A percentile compares a stretch with the other conserved stretches of the same genome.
Evolutionary conservation across 1,140 invertebrate species (phyloP).

Genomic region (Drosophila tristis): DNA sequence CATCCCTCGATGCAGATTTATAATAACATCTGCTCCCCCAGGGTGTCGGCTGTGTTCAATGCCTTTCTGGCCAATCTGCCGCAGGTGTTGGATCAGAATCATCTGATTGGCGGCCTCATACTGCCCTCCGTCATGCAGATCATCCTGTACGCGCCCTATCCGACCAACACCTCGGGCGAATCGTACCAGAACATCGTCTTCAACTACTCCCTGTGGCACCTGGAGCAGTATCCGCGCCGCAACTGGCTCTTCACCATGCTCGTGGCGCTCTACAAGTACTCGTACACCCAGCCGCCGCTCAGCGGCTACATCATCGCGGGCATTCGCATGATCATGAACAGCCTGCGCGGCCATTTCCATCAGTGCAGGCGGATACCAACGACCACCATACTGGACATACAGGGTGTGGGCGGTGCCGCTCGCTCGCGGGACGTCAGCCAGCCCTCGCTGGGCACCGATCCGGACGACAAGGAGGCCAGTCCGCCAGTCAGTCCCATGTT

Average conservation of each 20-base stretch:
- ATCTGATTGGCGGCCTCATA: slow-evolving; percentile 94
- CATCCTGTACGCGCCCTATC: slow-evolving; percentile 94
- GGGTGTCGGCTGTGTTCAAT: slow-evolving; percentile 95
- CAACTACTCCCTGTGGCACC: slow-evolving; percentile 93
- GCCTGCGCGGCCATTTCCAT: slow-evolving; percentile 95
- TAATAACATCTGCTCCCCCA: slow-evolving; percentile 58
- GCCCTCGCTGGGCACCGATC: slow-evolving; percentile 89
- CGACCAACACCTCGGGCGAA: slow-evolving; percentile 83
- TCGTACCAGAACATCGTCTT: slow-evolving; percentile 81
- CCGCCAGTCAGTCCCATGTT: slow-evolving; percentile 83
- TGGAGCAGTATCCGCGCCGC: slow-evolving; percentile 93
- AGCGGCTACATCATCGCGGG: slow-evolving; percentile 92
- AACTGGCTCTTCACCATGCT: slow-evolving; percentile 97
- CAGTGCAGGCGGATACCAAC: slow-evolving; percentile 92
- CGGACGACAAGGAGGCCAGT: slow-evolving; percentile 83
- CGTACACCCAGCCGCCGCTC: slow-evolving; percentile 93
- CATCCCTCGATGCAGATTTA: background rate
- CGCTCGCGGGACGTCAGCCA: slow-evolving; percentile 91
- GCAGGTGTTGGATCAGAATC: slow-evolving; percentile 97
- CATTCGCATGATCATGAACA: slow-evolving; percentile 96
- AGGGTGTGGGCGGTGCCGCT: slow-evolving; percentile 86
- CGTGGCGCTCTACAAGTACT: slow-evolving; percentile 99
- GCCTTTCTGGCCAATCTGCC: slow-evolving; percentile 97
- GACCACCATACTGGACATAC: slow-evolving; percentile 87
- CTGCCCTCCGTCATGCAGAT: slow-evolving; percentile 93